phyloP scores from a whole-genome alignment of 2,888 invertebrate genomes.

The Calephelis perditalis region DNA sequence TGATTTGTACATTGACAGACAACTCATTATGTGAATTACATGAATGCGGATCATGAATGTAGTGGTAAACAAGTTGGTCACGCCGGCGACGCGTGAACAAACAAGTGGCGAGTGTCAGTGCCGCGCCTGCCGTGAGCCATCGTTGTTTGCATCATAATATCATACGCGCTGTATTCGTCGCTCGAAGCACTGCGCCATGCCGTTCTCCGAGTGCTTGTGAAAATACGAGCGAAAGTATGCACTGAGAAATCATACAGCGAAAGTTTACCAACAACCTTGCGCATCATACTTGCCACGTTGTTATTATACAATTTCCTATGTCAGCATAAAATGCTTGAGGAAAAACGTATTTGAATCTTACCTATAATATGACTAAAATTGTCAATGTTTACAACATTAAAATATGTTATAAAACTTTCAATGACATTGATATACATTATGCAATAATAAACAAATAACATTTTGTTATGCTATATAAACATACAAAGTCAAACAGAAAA shows the following conservation, averaged over 20 bases:
- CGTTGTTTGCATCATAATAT: conserved; percentile 36
- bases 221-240: conserved; percentile 55
- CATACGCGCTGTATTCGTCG: conserved; percentile 32
- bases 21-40: conserved; percentile 37
- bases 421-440: too few species aligned
- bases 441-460: too few species aligned
- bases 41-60: conserved; percentile 52
- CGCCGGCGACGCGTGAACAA: conserved; percentile 69
- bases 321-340: not conserved
- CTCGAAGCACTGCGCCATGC: conserved; percentile 9
- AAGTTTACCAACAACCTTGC: conserved; percentile 47
- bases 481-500: too few species aligned
- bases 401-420: not conserved
- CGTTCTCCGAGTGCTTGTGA: conserved; percentile 22
- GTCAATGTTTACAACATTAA: not conserved
- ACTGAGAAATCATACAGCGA: conserved; percentile 41
- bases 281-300: conserved; percentile 26
- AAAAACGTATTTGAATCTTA: not conserved
- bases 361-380: not conserved
- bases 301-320: conserved; percentile 18
- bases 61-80: conserved; percentile 70
- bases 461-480: too few species aligned
- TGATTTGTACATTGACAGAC: conserved; percentile 2
- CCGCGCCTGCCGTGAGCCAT: conserved; percentile 34
- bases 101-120: conserved; percentile 56